Conservation (phyloP, 2,888 invertebrate species). For the Microdon myrmicae region DNA sequence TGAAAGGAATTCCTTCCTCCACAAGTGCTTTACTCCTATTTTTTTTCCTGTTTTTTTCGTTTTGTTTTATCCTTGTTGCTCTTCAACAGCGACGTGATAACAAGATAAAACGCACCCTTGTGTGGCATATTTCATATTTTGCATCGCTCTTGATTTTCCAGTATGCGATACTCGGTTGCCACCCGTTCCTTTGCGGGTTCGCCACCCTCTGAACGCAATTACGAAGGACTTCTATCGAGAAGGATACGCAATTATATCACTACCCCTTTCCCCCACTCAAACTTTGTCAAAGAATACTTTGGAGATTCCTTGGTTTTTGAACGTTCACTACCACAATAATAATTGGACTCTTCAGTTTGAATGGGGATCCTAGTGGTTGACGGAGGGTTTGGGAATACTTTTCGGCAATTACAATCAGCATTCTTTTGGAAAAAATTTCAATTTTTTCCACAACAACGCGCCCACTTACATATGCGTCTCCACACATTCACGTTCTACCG, state of each 20-base stretch:
- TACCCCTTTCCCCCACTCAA: not conserved
- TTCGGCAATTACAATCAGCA: constrained; percentile 24
- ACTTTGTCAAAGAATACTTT: not conserved
- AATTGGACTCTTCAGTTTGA: too few species aligned
- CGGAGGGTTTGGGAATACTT: constrained; percentile 7
- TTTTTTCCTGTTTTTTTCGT: too few species aligned
- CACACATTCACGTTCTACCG: too few species aligned
- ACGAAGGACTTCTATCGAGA: not conserved
- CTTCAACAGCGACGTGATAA: constrained; percentile 27
- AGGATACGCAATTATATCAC: constrained; percentile 19
- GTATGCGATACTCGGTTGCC: not conserved
- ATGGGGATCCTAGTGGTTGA: not conserved
- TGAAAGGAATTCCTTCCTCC: constrained; percentile 4
- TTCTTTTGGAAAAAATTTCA: constrained; percentile 14
- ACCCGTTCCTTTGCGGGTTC: too few species aligned
- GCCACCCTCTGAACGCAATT: constrained; percentile 5
- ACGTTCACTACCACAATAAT: constrained; percentile 12
- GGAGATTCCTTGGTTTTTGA: constrained; percentile 11
- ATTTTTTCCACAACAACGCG: constrained; percentile 2
- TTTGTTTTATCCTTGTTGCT: constrained; percentile 5
- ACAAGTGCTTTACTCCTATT: too few species aligned
- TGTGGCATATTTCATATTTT: constrained; percentile 32
- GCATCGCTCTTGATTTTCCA: constrained; percentile 25
- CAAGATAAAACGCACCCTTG: constrained; percentile 35
- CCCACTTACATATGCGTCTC: too few species aligned